Evolutionary conservation across 2,888 invertebrate species (phyloP), one percentile per base, ranked within the genome.

Genomic region (Stratiomys singularior): DNA sequence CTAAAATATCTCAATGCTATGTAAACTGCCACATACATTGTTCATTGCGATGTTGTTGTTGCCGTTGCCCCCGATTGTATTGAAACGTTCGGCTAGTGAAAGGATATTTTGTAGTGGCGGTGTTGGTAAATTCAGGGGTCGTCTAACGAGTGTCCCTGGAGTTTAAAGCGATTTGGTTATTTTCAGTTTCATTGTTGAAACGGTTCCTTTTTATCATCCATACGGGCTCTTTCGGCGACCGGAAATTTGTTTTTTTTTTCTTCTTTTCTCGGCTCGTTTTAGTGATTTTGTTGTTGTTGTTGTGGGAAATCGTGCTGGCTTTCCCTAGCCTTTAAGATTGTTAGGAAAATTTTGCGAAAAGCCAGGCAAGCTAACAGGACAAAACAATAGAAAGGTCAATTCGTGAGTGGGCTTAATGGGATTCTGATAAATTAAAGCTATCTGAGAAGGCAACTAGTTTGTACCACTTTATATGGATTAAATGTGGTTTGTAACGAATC

Each of bases 171-270:
- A 74, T 74, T 74, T 58, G 21, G 58, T 15, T 74, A 30, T 74
- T 74, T 74, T 60, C 37, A 58, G 60, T 74, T 58, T 37, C 44
- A 74, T 74, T 74, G 74, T 74, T 74, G 74, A 23, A 74, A 37
- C 74, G 74, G 28, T 58, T 72, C 58, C 37, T 72, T 72, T 67
- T 72, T 46, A 56, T 15, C 27, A 28, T 74, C 60, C 30, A 74
- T 74, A 44, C 74, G 74, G 76, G 76, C 28, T 64, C 64, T 76
- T 76, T 76, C 44, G 76, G 1, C 60, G 64, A 76, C 76, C 76
- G 76, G 76, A 76, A 76, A 76, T 76, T 76, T 76, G 64, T 46
- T 76, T 76, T 64, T 60, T 76, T 64, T 76, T 76, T 76, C 47
- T 46, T 76, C 64, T 64, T 60, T 76, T 64, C 44, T 27, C 30